Conservation (phyloP, 2,113 vertebrate species). For the Alces alces region DNA sequence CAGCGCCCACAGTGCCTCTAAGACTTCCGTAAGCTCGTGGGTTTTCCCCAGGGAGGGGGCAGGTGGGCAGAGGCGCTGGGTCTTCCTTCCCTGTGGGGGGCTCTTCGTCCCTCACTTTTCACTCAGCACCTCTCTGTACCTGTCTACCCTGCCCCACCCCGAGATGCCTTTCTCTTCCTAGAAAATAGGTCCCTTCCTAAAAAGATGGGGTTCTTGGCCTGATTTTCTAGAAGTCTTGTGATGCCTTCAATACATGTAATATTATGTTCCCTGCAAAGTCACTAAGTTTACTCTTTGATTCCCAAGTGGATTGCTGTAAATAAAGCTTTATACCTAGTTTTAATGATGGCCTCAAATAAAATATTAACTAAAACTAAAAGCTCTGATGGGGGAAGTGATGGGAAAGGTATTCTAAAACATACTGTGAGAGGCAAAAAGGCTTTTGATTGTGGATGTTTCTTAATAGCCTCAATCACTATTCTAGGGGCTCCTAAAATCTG, state of each 20-base stretch:
- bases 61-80: fast-evolving
- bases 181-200: background rate
- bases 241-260: background rate
- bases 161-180: background rate
- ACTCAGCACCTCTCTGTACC: background rate
- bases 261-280: background rate
- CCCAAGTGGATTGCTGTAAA: background rate
- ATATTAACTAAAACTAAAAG: background rate
- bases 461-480: background rate
- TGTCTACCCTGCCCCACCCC: too few relatives aligned
- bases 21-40: background rate
- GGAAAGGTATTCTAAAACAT: background rate
- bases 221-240: background rate
- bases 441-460: background rate
- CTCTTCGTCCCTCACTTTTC: background rate
- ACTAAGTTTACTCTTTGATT: background rate
- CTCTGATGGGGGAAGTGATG: background rate
- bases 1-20: background rate
- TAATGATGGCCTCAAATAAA: background rate
- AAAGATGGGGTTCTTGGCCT: background rate
- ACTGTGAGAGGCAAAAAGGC: background rate
- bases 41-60: background rate
- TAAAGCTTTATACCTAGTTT: background rate
- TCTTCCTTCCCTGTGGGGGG: too few relatives aligned
- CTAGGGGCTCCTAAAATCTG: background rate